Conservation (phyloP, 2,888 invertebrate genomes). For the Cantharis rustica region DNA sequence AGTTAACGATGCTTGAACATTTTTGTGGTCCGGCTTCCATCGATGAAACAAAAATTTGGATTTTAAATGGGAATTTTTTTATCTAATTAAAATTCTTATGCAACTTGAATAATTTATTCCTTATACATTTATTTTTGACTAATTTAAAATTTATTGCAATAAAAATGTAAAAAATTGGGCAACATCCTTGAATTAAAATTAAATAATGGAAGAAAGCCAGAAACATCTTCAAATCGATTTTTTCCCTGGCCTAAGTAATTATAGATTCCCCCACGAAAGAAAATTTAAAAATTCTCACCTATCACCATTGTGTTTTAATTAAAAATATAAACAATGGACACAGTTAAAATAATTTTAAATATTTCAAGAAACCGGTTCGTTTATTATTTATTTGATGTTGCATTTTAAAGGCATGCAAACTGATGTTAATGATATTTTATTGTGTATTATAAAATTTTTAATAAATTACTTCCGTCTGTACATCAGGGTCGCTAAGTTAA, state of each 20-base stretch:
- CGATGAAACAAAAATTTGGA: not conserved
- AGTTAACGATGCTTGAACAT: no score
- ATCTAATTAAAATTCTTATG: not conserved
- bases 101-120: not conserved
- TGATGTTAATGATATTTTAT: not conserved
- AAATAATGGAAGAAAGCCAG: slow-evolving; percentile 2
- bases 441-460: not conserved
- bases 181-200: slow-evolving; percentile 1
- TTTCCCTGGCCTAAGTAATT: not conserved
- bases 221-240: not conserved
- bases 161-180: not conserved
- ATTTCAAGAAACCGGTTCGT: not conserved
- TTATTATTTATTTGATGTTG: not conserved
- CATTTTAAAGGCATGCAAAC: not conserved
- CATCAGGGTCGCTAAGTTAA: not conserved
- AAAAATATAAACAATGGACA: not conserved
- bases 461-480: not conserved
- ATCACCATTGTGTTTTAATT: not conserved
- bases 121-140: not conserved
- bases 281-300: not conserved
- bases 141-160: slow-evolving; percentile 2
- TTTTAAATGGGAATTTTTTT: not conserved
- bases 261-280: not conserved
- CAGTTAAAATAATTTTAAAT: not conserved
- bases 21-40: not conserved